A percentile compares a stretch with the other conserved stretches of the same genome.
Evolutionary conservation across 2,888 invertebrate species (phyloP).

Genomic region (Pseudoips prasinana): DNA sequence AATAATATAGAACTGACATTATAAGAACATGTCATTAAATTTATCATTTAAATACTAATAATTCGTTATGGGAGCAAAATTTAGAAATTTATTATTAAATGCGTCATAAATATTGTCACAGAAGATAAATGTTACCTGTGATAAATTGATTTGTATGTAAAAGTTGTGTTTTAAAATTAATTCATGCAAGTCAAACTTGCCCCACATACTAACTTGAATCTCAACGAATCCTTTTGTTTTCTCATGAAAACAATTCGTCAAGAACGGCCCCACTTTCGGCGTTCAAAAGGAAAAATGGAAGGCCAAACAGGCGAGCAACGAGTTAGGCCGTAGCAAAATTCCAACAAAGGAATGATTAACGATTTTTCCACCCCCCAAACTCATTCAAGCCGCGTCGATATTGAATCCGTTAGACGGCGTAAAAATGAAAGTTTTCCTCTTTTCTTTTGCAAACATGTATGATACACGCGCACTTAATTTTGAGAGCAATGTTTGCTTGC

Average conservation of each 20-base stretch:
- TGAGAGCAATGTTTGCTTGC: no score
- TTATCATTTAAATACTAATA: no score
- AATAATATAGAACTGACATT: no score
- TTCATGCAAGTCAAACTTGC: no score
- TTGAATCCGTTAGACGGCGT: constrained; percentile 80
- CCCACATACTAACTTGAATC: constrained; percentile 35
- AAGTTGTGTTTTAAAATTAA: no score
- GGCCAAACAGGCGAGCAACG: constrained; percentile 79
- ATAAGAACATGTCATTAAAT: no score
- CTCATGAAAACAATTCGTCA: constrained; percentile 77
- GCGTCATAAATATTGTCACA: no score
- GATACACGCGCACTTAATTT: constrained; percentile 42
- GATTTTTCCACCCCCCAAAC: constrained; percentile 73
- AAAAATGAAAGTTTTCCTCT: constrained; percentile 78
- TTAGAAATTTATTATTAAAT: no score
- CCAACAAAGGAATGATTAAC: constrained; percentile 82
- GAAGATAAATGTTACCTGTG: no score
- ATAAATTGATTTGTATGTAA: no score
- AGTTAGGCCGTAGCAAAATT: constrained; percentile 81
- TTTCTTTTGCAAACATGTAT: constrained; percentile 60
- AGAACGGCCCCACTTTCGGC: constrained; percentile 69
- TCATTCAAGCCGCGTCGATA: constrained; percentile 80
- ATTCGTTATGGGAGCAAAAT: no score
- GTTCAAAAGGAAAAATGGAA: constrained; percentile 76
- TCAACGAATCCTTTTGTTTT: constrained; percentile 56